phyloP scores from a whole-genome alignment of 2,113 vertebrate genomes.

The Electrona antarctica region DNA sequence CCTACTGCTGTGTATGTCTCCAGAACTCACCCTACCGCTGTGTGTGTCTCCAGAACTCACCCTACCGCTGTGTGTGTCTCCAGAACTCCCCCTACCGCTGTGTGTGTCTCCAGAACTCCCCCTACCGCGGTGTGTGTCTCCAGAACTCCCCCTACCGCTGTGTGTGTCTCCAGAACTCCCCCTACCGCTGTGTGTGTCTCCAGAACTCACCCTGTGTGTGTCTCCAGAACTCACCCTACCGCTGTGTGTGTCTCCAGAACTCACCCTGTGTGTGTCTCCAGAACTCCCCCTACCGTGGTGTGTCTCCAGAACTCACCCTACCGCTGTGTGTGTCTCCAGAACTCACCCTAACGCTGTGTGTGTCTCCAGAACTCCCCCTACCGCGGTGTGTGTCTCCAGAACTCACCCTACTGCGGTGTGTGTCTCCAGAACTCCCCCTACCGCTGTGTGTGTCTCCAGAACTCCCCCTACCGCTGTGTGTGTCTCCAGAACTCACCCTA shows the following conservation, averaged over 20 bases:
- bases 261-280: conserved; percentile 83
- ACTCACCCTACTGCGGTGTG: conserved; percentile 76
- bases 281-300: too few relatives aligned
- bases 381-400: too few relatives aligned
- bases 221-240: too few relatives aligned
- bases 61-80: conserved; percentile 52
- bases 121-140: conserved; percentile 51
- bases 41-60: conserved; percentile 63
- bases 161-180: conserved; percentile 63
- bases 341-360: conserved; percentile 76
- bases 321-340: too few relatives aligned
- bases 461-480: too few relatives aligned
- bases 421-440: too few relatives aligned
- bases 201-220: conserved; percentile 81
- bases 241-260: not conserved
- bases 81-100: conserved; percentile 75
- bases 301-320: conserved; percentile 74
- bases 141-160: conserved; percentile 75
- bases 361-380: conserved; percentile 74
- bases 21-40: conserved; percentile 75
- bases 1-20: conserved; percentile 51
- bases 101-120: conserved; percentile 63
- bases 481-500: too few relatives aligned
- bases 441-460: too few relatives aligned
- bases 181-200: conserved; percentile 52